Percentiles rank a stretch among this genome's conserved stretches.
Evolutionary conservation across 2,113 vertebrate genomes (phyloP).

Genomic region (Chaetops frenatus): DNA sequence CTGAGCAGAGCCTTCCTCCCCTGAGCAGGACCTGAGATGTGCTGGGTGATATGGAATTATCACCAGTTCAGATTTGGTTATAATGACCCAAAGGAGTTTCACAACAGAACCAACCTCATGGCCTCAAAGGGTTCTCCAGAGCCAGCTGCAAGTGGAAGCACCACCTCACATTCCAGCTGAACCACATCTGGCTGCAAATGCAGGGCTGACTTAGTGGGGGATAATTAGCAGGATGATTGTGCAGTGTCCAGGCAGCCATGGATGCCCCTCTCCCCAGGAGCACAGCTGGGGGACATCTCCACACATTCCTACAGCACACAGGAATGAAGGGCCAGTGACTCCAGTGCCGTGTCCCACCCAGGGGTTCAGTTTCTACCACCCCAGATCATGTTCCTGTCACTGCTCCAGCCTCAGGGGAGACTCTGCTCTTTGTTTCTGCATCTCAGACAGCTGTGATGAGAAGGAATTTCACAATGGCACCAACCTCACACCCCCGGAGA

Average conservation of each 20-base stretch:
- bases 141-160: not conserved
- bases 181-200: not conserved
- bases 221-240: not conserved
- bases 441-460: conserved; percentile 9
- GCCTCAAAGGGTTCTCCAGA: not conserved
- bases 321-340: not conserved
- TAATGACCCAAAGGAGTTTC: not conserved
- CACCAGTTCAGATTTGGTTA: not conserved
- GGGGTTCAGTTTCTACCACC: rapidly evolving
- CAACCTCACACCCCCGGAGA: not conserved
- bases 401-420: not conserved
- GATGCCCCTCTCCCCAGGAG: not conserved
- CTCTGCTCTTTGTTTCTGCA: not conserved
- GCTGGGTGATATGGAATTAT: not conserved
- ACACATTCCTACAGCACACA: not conserved
- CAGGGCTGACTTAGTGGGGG: not conserved
- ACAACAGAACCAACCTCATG: not conserved
- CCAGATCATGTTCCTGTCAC: not conserved
- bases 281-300: not conserved
- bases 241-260: not conserved
- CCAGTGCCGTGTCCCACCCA: not conserved
- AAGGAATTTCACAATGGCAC: conserved; percentile 5
- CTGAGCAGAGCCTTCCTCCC: not conserved
- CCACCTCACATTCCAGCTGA: not conserved
- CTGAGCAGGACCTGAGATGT: not conserved